phyloP scores from a whole-genome alignment of 1,140 invertebrate species.

The Drosophila baimaii region DNA sequence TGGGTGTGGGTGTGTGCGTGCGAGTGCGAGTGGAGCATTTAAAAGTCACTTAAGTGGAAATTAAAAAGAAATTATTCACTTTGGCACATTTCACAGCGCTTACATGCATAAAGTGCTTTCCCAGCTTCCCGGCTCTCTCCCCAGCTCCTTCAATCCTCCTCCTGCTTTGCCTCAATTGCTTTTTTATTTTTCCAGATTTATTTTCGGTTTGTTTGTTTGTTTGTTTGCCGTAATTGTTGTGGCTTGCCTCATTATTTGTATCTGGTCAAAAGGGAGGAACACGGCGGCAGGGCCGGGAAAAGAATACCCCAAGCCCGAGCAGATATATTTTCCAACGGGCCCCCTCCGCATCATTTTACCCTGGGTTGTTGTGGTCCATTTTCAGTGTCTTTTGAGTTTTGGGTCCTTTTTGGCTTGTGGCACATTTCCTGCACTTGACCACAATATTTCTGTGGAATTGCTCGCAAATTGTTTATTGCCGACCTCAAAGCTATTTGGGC shows the following conservation, averaged over 20 bases:
- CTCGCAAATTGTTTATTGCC: constrained; percentile 58
- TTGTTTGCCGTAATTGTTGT: constrained; percentile 62
- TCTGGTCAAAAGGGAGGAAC: constrained; percentile 25
- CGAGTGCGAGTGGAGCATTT: constrained; percentile 44
- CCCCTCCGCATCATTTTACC: not conserved
- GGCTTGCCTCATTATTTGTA: constrained; percentile 62
- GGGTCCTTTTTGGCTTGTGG: constrained; percentile 46
- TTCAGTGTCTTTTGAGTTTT: constrained; percentile 38
- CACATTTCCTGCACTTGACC: constrained; percentile 55
- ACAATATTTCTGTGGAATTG: constrained; percentile 61
- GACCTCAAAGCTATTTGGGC: constrained; percentile 55
- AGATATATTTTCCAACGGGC: constrained; percentile 3
- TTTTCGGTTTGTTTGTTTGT: constrained; percentile 49
- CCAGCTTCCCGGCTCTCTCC: constrained; percentile 2
- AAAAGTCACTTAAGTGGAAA: constrained; percentile 67
- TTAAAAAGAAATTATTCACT: constrained; percentile 68
- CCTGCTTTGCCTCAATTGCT: constrained; percentile 27
- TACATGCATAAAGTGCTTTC: constrained; percentile 27
- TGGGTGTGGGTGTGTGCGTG: not conserved
- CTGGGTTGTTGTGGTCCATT: constrained; percentile 44
- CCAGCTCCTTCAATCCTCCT: not conserved
- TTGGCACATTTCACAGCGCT: constrained; percentile 53
- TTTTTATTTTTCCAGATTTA: constrained; percentile 43
- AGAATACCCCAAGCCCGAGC: not conserved
- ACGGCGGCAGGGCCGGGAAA: not conserved